Evolutionary conservation across 2,888 invertebrate genomes (phyloP).

Genomic region (Aricia artaxerxes): DNA sequence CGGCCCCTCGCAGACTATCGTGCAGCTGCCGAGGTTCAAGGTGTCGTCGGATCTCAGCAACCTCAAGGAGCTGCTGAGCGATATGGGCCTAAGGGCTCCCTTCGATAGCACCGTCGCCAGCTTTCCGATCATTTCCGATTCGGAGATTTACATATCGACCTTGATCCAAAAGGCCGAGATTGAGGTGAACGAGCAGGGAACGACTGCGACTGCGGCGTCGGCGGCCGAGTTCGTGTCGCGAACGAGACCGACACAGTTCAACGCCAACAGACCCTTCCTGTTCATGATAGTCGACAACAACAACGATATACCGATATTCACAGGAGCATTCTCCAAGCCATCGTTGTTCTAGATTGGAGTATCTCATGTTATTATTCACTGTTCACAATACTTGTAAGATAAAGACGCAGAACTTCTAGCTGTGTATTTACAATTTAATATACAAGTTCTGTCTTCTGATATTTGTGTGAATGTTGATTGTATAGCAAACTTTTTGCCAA

Average conservation of each 20-base stretch:
- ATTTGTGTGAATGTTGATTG: no score
- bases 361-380: no score
- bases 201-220: conserved; percentile 54
- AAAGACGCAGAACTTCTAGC: no score
- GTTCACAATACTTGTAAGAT: no score
- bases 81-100: conserved; percentile 63
- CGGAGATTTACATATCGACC: conserved; percentile 53
- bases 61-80: conserved; percentile 65
- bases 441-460: no score
- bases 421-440: no score
- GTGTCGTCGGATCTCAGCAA: conserved; percentile 72
- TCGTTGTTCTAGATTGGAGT: conserved; percentile 42
- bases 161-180: conserved; percentile 68
- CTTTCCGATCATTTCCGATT: conserved; percentile 56
- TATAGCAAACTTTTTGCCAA: no score
- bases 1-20: conserved; percentile 66
- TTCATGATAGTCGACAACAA: conserved; percentile 66
- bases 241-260: conserved; percentile 49
- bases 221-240: conserved; percentile 49
- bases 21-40: conserved; percentile 82
- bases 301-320: conserved; percentile 57
- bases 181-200: conserved; percentile 66
- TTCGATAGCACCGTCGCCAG: conserved; percentile 54
- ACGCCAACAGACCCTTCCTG: conserved; percentile 63
- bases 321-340: conserved; percentile 68